phyloP scores from a whole-genome alignment of 2,888 invertebrate species.

The Onchidella celtica region DNA sequence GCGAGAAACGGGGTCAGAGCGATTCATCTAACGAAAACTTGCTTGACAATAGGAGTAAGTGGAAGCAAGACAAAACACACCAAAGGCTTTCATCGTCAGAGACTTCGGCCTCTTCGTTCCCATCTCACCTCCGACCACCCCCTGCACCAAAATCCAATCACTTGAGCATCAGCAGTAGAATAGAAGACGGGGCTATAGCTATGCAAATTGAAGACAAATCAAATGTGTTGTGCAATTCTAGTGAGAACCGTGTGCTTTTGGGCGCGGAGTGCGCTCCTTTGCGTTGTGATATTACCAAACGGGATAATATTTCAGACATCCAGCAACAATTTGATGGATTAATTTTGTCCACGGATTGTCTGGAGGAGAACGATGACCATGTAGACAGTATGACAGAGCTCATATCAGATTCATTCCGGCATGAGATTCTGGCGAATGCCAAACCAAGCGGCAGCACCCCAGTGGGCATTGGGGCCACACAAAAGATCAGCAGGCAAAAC shows the following conservation, averaged over 20 bases:
- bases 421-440: slow-evolving; percentile 34
- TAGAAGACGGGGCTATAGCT: slow-evolving; percentile 49
- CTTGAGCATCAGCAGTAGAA: not conserved
- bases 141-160: slow-evolving; percentile 14
- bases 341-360: slow-evolving; percentile 27
- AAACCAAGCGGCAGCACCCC: slow-evolving; percentile 5
- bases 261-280: slow-evolving; percentile 4
- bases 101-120: not conserved
- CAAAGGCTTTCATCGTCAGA: slow-evolving; percentile 2
- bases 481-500: slow-evolving; percentile 24
- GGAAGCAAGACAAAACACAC: not conserved
- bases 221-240: slow-evolving; percentile 6
- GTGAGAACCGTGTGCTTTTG: slow-evolving; percentile 28
- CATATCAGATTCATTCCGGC: slow-evolving; percentile 48
- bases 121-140: not conserved
- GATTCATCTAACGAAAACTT: not conserved
- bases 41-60: not conserved
- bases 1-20: not conserved
- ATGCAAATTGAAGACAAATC: slow-evolving; percentile 50
- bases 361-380: slow-evolving; percentile 53
- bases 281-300: slow-evolving; percentile 5
- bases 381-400: slow-evolving; percentile 53
- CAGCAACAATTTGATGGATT: slow-evolving; percentile 20
- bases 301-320: slow-evolving; percentile 29
- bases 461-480: slow-evolving; percentile 9